Evolutionary conservation across 92 coral and sea anemone species (phyloP).

Genomic region (Meandrina meandrites): DNA sequence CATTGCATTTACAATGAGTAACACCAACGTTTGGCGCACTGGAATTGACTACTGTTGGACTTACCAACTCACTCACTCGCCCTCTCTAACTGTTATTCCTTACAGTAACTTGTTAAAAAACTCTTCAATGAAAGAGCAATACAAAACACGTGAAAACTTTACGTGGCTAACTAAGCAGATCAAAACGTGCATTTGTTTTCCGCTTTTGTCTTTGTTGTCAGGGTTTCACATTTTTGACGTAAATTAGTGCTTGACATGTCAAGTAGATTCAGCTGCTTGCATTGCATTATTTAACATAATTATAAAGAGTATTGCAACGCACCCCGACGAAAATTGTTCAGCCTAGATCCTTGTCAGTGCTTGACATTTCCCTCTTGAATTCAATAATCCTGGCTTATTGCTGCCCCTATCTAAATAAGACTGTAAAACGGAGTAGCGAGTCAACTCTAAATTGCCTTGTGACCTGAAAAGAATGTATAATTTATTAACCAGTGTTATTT

Average conservation of each 20-base stretch:
- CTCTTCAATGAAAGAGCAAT: constrained; percentile 27
- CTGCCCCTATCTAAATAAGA: background rate
- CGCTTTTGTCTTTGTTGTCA: constrained; percentile 17
- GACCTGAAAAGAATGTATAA: background rate
- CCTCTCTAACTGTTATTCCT: background rate
- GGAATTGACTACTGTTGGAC: background rate
- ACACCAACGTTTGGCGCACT: background rate
- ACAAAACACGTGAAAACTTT: background rate
- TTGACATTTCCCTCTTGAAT: background rate
- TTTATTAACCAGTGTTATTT: background rate
- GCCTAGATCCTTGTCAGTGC: background rate
- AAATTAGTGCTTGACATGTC: constrained; percentile 31
- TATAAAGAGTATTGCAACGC: constrained; percentile 4
- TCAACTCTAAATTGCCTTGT: background rate
- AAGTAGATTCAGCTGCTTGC: constrained; percentile 44
- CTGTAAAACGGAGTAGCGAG: background rate
- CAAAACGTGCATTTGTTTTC: background rate
- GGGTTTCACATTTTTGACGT: constrained; percentile 24
- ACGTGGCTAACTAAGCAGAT: constrained; percentile 16
- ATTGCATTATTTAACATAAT: constrained; percentile 16
- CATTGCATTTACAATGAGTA: constrained; percentile 31
- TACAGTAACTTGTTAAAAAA: constrained; percentile 4
- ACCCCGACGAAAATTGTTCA: background rate
- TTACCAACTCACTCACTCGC: background rate
- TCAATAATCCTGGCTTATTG: constrained; percentile 11